phyloP scores from a whole-genome alignment of 1,140 invertebrate species.

The Drosophila bocqueti region DNA sequence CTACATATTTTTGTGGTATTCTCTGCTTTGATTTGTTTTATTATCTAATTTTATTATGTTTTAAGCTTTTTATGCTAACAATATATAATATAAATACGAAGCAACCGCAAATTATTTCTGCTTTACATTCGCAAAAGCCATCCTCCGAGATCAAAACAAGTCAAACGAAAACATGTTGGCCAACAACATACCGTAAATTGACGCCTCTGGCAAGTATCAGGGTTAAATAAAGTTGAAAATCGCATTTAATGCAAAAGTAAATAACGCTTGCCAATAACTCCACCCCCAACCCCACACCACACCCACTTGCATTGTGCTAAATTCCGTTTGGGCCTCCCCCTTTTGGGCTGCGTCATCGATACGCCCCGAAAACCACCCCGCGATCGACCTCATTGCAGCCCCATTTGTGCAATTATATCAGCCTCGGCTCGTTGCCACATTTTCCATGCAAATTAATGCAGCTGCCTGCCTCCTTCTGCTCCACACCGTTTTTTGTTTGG shows the following conservation, averaged over 20 bases:
- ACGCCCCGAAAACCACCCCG: background rate
- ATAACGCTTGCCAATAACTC: conserved; percentile 28
- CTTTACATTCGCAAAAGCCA: background rate
- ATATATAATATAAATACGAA: background rate
- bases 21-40: too few relatives aligned
- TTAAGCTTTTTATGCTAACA: too few relatives aligned
- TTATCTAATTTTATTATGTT: too few relatives aligned
- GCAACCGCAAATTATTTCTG: background rate
- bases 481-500: conserved; percentile 4
- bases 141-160: conserved; percentile 5
- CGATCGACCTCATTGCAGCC: conserved; percentile 9
- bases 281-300: background rate
- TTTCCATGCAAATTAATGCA: conserved; percentile 59
- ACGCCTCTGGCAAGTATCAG: conserved; percentile 1
- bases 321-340: conserved; percentile 2
- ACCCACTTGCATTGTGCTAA: conserved; percentile 19
- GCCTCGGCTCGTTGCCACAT: conserved; percentile 39
- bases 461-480: conserved; percentile 14
- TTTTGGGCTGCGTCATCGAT: conserved; percentile 17
- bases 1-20: too few relatives aligned
- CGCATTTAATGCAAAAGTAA: conserved; percentile 39
- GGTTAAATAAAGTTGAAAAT: conserved; percentile 44
- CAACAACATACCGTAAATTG: conserved; percentile 14
- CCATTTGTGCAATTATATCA: conserved; percentile 46
- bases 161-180: conserved; percentile 8